Base-by-base conservation (phyloP, 2,888 invertebrate genomes). In the Cristatella mucedo region DNA sequence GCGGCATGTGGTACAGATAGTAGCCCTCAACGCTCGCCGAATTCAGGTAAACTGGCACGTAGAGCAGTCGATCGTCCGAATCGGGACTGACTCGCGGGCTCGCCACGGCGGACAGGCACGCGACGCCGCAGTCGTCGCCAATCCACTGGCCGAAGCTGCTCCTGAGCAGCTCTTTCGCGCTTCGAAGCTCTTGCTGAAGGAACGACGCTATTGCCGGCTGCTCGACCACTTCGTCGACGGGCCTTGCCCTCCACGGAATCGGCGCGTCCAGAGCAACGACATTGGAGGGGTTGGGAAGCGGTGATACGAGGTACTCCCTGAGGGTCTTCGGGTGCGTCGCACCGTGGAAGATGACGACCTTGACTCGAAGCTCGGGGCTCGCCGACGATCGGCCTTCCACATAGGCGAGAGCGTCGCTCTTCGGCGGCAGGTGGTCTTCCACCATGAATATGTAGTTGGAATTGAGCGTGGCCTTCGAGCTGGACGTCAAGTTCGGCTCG, bases 191-290 rank as follows among this genome's bases (percentile, higher is more conserved):
- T n/a, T n/a, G n/a, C n/a, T n/a, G n/a, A n/a, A 36, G 13, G 26
- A 36, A 36, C 11, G 11, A 16, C 4, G 4, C 26, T 4, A 36
- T 6, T n/a, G 18, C 19, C 5, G 21, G 36, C 3, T 15, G 5
- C 24, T 36, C 36, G 11, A 36, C 36, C 5, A 6, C 18, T 13
- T 36, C 18, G 13, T 29, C 22, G 16, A 36, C 6, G 5, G 36
- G 36, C 5, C 36, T n/a, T 6, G 36, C 13, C 19, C 26, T 36
- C 36, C 36, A 36, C 5, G 21, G n/a, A 5, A 36, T 15, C 33
- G 11, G n/a, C 11, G 4, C 4, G 15, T 18, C 5, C 36, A 26
- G 22, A 15, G 13, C n/a, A 5, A 6, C 18, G 5, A 33, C 18
- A 22, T 36, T 5, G 4, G 36, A 5, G 5, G 36, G 36, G 7